These are phyloP conservation scores for Bombus ignitus DNA, from an alignment of 1,140 invertebrate species.

Conservation along the genomic window DNA sequence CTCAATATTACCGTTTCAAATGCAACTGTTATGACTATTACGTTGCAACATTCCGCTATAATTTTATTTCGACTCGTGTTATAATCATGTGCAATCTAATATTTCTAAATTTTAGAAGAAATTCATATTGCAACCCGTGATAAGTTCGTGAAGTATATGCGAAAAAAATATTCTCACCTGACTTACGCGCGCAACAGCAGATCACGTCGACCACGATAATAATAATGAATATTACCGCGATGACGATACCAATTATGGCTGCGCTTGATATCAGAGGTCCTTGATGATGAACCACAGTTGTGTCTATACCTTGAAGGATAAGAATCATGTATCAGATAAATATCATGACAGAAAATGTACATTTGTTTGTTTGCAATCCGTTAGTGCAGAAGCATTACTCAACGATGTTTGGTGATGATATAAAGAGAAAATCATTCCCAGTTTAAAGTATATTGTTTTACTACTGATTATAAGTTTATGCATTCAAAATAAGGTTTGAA, in stretches of 20 bases:
- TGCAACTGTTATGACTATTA: background rate
- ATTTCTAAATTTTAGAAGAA: background rate
- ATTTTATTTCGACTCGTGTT: background rate
- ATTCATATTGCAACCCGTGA: background rate
- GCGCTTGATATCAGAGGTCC: constrained; percentile 87
- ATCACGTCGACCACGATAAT: constrained; percentile 90
- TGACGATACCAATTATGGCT: constrained; percentile 90
- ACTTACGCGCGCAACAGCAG: constrained; percentile 86
- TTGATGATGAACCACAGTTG: constrained; percentile 83
- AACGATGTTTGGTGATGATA: constrained; percentile 80
- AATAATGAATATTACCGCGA: constrained; percentile 88
- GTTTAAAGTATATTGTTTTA: background rate
- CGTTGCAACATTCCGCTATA: background rate
- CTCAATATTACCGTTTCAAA: background rate
- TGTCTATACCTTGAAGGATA: constrained; percentile 83
- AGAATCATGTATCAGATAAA: constrained; percentile 22
- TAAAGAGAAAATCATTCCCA: background rate
- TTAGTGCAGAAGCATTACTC: constrained; percentile 81
- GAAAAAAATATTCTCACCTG: constrained; percentile 74
- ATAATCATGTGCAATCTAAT: background rate
- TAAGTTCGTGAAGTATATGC: too few species aligned
- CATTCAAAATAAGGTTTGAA: background rate
- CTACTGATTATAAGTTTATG: background rate
- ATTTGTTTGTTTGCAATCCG: constrained; percentile 59
- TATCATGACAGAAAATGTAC: background rate